Evolutionary conservation across 2,888 invertebrate species (phyloP).

Genomic region (Lamproptera curius): DNA sequence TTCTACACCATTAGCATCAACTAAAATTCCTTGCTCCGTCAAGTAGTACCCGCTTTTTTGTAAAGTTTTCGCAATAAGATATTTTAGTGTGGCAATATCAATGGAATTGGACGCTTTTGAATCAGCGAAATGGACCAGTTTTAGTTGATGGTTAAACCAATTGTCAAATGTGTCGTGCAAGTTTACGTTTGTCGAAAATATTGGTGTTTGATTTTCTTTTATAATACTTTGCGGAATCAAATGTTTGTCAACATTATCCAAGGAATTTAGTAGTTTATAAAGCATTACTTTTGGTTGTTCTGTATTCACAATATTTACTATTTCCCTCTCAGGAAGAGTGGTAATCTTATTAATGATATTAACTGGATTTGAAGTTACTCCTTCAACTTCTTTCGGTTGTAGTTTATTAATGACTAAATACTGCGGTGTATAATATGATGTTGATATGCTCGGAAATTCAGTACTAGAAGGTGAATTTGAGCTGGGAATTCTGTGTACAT

Average conservation of each 20-base stretch:
- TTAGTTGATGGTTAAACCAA: slow-evolving; percentile 43
- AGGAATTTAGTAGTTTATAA: background rate
- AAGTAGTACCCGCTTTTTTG: slow-evolving; percentile 38
- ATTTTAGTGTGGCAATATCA: slow-evolving; percentile 32
- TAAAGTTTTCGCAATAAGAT: slow-evolving; percentile 37
- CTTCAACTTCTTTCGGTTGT: background rate
- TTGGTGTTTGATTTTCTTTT: slow-evolving; percentile 2
- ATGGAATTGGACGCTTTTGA: slow-evolving; percentile 26
- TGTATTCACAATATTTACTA: background rate
- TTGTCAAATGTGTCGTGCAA: slow-evolving; percentile 33
- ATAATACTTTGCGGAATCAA: slow-evolving; percentile 6
- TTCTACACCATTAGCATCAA: slow-evolving; percentile 35
- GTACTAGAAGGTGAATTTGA: too few relatives aligned
- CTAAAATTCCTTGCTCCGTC: slow-evolving; percentile 33
- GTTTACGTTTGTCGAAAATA: background rate
- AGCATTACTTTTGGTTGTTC: background rate
- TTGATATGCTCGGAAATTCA: too few relatives aligned
- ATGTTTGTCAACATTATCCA: background rate
- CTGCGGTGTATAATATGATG: background rate
- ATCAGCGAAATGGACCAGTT: slow-evolving; percentile 27
- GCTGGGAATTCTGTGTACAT: too few relatives aligned
- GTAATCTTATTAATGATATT: too few relatives aligned
- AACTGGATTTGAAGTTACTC: background rate
- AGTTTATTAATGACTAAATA: background rate
- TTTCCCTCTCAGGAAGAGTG: background rate